Evolutionary conservation across 1,140 invertebrate species (phyloP).

Genomic region (Cecropterus lyciades): DNA sequence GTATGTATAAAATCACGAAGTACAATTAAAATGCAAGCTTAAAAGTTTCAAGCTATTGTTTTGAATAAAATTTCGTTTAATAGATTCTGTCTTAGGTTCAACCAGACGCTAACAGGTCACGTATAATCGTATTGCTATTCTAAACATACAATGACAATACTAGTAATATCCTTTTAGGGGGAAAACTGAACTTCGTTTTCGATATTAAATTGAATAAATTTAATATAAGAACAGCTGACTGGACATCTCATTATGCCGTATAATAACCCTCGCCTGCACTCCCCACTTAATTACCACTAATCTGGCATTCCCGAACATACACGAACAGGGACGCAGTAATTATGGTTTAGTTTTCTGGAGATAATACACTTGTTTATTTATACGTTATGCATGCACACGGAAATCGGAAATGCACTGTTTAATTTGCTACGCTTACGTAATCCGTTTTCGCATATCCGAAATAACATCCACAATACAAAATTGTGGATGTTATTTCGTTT

Average conservation of each 20-base stretch:
- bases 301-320: constrained; percentile 70
- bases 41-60: too few species aligned
- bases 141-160: too few species aligned
- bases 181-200: constrained; percentile 49
- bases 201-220: constrained; percentile 78
- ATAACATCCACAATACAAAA: too few species aligned
- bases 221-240: constrained; percentile 70
- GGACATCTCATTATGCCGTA: constrained; percentile 77
- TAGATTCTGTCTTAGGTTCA: too few species aligned
- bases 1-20: too few species aligned
- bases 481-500: too few species aligned
- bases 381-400: constrained; percentile 40
- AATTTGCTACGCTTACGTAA: not conserved
- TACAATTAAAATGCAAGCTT: too few species aligned
- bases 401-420: not conserved
- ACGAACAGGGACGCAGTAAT: constrained; percentile 55
- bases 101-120: too few species aligned
- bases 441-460: too few species aligned
- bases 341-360: constrained; percentile 61
- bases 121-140: too few species aligned
- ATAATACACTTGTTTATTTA: constrained; percentile 66
- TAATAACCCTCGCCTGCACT: constrained; percentile 66
- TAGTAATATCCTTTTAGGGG: constrained; percentile 31
- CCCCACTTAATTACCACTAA: constrained; percentile 76
- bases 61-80: too few species aligned